Evolutionary conservation across 2,797 vertebrate species (phyloP).

Genomic region (Phoxinus dragarum): DNA sequence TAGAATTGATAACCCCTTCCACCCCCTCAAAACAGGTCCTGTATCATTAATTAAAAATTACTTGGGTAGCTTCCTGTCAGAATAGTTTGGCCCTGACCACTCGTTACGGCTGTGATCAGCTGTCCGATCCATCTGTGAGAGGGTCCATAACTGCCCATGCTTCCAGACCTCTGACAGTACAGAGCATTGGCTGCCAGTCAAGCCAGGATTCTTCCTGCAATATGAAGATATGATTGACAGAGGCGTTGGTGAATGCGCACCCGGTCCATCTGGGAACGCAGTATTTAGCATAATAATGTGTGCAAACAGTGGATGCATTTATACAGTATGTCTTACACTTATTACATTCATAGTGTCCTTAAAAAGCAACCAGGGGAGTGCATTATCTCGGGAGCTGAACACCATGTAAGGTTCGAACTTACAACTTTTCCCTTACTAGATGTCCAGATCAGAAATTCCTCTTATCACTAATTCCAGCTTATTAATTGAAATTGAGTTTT

Average conservation of each 20-base stretch:
- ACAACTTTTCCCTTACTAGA: background rate
- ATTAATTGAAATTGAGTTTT: background rate
- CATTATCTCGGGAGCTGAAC: background rate
- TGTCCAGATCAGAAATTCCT: background rate
- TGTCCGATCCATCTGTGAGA: conserved; percentile 75
- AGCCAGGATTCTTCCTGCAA: conserved; percentile 66
- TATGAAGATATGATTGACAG: conserved; percentile 71
- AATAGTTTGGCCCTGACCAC: conserved; percentile 60
- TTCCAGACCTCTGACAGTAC: conserved; percentile 52
- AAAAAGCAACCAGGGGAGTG: background rate
- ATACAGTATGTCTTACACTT: background rate
- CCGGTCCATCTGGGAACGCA: conserved; percentile 18
- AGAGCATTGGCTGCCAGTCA: conserved; percentile 66
- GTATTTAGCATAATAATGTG: background rate
- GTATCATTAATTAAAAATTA: conserved; percentile 51
- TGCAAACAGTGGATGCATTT: background rate
- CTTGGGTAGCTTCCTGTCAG: conserved; percentile 50
- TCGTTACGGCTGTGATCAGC: conserved; percentile 65
- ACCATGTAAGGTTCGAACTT: background rate
- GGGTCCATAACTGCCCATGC: conserved; percentile 59
- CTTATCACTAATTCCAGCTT: background rate
- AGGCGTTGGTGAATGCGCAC: conserved; percentile 36
- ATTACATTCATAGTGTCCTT: background rate
- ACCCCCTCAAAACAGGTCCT: conserved; percentile 38
- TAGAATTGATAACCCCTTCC: conserved; percentile 21